Conservation (phyloP, 2,888 invertebrate genomes). For the Pseudoips prasinana region DNA sequence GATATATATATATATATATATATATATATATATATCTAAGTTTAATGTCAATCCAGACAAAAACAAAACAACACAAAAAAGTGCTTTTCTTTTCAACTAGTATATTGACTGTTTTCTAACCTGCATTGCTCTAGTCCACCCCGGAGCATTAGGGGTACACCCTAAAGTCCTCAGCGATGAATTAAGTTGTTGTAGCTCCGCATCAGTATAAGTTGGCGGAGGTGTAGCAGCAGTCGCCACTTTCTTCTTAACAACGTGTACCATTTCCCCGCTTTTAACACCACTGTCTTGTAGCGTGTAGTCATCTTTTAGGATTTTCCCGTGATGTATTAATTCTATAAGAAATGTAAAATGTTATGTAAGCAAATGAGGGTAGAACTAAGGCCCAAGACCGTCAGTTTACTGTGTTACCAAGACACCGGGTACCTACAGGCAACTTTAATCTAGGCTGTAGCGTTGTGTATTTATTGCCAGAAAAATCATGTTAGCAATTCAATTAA, state of each 20-base stretch:
- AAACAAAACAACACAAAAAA: no score
- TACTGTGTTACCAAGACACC: no score
- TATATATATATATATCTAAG: no score
- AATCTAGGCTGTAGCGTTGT: no score
- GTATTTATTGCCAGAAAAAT: no score
- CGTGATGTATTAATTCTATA: conserved; percentile 82
- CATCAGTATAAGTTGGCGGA: conserved; percentile 77
- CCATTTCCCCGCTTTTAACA: conserved; percentile 79
- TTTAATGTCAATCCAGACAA: no score
- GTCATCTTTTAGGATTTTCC: conserved; percentile 84
- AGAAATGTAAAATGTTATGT: conserved; percentile 1
- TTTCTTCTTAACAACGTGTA: conserved; percentile 81
- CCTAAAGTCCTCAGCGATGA: conserved; percentile 83
- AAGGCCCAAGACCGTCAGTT: no score
- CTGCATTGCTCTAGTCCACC: conserved; percentile 85
- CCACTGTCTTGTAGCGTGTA: conserved; percentile 84
- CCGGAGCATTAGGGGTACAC: conserved; percentile 79
- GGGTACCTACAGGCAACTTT: no score
- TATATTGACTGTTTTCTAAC: no score
- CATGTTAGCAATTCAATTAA: no score
- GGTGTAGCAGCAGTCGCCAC: conserved; percentile 50
- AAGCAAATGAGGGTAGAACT: background rate
- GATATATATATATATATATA: no score
- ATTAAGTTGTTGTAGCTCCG: conserved; percentile 83
- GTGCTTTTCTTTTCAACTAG: no score